Evolutionary conservation across 1,140 invertebrate species (phyloP).

Genomic region (Melanaphis sacchari): DNA sequence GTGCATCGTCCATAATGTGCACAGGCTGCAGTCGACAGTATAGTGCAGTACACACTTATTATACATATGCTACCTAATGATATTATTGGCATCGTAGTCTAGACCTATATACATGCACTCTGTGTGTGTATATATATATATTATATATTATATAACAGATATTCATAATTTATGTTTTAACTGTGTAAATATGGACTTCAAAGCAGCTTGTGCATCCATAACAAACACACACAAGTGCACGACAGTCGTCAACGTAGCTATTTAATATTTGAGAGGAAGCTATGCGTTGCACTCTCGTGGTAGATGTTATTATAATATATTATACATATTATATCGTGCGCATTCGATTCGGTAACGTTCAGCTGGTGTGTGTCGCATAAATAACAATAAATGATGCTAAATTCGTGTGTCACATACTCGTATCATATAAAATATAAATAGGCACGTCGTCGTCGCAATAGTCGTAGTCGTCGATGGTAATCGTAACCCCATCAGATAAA

Average conservation of each 20-base stretch:
- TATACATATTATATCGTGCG: background rate
- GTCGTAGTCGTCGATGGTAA: background rate
- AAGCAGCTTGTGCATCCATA: background rate
- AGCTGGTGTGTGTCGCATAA: slow-evolving; percentile 50
- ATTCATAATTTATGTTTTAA: background rate
- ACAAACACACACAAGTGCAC: background rate
- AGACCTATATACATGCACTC: background rate
- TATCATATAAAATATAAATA: slow-evolving; percentile 28
- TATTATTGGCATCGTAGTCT: background rate
- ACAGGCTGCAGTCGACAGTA: background rate
- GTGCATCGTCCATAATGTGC: background rate
- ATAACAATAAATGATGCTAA: slow-evolving; percentile 53
- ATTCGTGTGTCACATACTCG: slow-evolving; percentile 19
- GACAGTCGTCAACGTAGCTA: background rate
- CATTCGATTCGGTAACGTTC: slow-evolving; percentile 41
- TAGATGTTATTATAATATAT: slow-evolving; percentile 2
- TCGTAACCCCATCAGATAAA: slow-evolving; percentile 45
- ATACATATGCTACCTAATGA: background rate
- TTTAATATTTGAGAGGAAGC: background rate
- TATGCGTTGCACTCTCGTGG: background rate
- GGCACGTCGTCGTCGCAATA: background rate
- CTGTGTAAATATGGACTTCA: slow-evolving; percentile 17
- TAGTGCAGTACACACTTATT: background rate
- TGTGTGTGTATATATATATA: background rate
- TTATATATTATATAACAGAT: background rate